These are phyloP conservation scores for Pipistrellus pygmaeus DNA, from an alignment of 2,797 vertebrate genomes.

Conservation along the genomic window DNA sequence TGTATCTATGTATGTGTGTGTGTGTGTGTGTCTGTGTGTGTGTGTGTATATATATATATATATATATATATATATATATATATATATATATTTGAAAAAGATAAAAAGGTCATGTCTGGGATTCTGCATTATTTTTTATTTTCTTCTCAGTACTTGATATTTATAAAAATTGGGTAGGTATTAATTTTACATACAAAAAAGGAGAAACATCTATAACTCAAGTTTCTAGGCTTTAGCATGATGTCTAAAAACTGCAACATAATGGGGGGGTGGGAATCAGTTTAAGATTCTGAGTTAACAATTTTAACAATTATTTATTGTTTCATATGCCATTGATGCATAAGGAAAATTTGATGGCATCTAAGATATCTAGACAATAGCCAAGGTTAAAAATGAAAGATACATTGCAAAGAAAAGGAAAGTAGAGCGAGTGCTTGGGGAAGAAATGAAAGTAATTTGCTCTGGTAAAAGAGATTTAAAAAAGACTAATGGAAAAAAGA, in stretches of 20 bases:
- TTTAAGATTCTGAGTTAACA: constrained; percentile 34
- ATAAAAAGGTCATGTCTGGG: neutral
- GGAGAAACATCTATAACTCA: constrained; percentile 2
- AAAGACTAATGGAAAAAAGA: constrained; percentile 61
- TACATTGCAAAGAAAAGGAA: constrained; percentile 28
- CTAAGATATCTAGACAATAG: constrained; percentile 43
- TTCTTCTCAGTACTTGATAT: constrained; percentile 8
- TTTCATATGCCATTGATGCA: neutral
- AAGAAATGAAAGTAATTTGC: constrained; percentile 75
- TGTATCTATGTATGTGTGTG: neutral
- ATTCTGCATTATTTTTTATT: constrained; percentile 36
- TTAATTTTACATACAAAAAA: constrained; percentile 37
- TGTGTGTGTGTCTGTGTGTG: no score
- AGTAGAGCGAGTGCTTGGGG: constrained; percentile 1
- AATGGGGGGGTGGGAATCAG: neutral
- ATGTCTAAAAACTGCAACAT: neutral
- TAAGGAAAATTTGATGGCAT: constrained; percentile 16
- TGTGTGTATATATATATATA: no score
- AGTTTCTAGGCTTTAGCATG: neutral
- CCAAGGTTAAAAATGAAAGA: constrained; percentile 35
- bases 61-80: neutral
- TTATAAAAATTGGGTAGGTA: neutral
- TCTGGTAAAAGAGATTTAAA: constrained; percentile 64
- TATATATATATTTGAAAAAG: neutral
- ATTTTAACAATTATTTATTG: constrained; percentile 51